Conservation (phyloP, 2,797 vertebrate genomes). For the Austrolebias charrua region DNA sequence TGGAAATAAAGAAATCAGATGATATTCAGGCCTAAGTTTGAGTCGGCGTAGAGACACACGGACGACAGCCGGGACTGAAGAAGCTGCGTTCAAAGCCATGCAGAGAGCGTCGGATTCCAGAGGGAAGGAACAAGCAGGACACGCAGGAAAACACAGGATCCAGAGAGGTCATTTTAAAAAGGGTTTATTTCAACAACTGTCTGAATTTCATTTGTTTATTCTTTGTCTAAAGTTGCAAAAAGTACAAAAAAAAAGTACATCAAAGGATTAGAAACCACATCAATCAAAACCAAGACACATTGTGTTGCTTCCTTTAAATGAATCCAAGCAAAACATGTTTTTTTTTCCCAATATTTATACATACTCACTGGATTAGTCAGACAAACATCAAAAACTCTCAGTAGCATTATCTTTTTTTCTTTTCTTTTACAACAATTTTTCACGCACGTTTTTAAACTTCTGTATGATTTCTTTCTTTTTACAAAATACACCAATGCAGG, state of each 20-base stretch:
- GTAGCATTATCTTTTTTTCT: constrained; percentile 64
- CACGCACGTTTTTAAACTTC: constrained; percentile 77
- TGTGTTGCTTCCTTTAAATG: constrained; percentile 79
- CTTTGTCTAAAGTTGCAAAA: constrained; percentile 86
- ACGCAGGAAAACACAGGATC: constrained; percentile 66
- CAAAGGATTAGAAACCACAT: constrained; percentile 95
- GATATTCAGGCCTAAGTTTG: not conserved
- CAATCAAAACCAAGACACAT: constrained; percentile 85
- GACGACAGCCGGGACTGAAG: constrained; percentile 9
- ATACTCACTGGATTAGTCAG: constrained; percentile 87
- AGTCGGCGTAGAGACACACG: constrained; percentile 5
- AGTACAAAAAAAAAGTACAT: constrained; percentile 91
- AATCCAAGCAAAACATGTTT: constrained; percentile 74
- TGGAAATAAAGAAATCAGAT: not conserved
- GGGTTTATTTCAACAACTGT: constrained; percentile 93
- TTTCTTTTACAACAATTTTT: constrained; percentile 75
- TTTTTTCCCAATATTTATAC: constrained; percentile 81
- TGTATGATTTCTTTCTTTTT: constrained; percentile 82
- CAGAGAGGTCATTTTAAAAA: constrained; percentile 84
- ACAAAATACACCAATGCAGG: constrained; percentile 98
- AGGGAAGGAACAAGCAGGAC: constrained; percentile 20
- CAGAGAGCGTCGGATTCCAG: constrained; percentile 36
- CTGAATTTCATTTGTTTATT: constrained; percentile 75
- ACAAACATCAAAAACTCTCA: constrained; percentile 84
- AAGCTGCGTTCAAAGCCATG: constrained; percentile 68